Evolutionary conservation across 2,113 vertebrate species (phyloP).

Genomic region (Corythornis cristatus): DNA sequence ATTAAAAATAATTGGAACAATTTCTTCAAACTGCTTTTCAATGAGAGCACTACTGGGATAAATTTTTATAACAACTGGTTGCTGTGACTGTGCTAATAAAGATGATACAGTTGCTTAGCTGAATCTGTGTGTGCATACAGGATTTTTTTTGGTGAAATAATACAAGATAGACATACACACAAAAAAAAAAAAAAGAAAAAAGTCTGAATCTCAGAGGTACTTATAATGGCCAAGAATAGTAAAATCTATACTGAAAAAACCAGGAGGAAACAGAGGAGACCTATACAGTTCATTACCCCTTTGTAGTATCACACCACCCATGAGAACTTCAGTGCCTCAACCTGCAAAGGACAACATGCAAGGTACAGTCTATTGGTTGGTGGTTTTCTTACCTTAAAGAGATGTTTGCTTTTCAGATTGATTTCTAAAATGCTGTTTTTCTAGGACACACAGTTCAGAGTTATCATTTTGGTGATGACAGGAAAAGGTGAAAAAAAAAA

Average conservation of each 20-base stretch:
- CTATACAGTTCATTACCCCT: not conserved
- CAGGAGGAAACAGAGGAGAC: not conserved
- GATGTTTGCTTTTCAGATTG: not conserved
- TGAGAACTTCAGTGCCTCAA: not conserved
- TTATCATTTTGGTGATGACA: not conserved
- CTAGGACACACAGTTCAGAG: not conserved
- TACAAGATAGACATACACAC: not conserved
- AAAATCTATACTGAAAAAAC: not conserved
- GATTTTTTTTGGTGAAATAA: not conserved
- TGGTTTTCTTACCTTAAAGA: not conserved
- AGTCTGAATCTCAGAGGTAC: not conserved
- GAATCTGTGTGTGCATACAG: not conserved
- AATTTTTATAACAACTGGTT: conserved; percentile 4
- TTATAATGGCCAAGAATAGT: not conserved
- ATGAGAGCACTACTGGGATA: conserved; percentile 1
- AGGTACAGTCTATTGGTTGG: not conserved
- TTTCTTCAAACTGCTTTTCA: conserved; percentile 23
- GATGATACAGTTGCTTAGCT: not conserved
- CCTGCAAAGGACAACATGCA: not conserved
- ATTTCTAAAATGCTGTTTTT: not conserved
- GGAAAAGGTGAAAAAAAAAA: not conserved
- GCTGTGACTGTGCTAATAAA: not conserved
- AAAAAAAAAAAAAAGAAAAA: not conserved
- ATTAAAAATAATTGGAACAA: conserved; percentile 35
- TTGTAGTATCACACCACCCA: not conserved